Evolutionary conservation across 2,797 vertebrate genomes (phyloP), one percentile per base, ranked within the genome.

Genomic region (Gouania willdenowi): DNA sequence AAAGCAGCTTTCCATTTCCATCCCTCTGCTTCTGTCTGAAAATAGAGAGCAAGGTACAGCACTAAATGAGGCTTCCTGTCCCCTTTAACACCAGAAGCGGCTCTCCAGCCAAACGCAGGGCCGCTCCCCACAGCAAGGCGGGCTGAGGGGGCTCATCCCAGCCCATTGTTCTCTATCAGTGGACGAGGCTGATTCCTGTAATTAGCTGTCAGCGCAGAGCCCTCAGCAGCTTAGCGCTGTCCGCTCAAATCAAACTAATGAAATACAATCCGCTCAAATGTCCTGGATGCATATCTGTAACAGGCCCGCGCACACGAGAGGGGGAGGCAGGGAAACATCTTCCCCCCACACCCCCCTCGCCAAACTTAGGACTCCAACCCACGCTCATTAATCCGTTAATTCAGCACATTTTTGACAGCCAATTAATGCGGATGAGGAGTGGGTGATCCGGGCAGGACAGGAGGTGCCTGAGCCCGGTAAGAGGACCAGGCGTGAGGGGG

Each of bases 171-270:
- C 90, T 90, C 91, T 89, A 91, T 90, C 76, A 88, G 85, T 88
- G 89, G 89, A 92, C 89, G 88, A 89, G 81, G 88, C 92, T 94
- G 91, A 95, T 91, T 94, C 90, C 89, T 91, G 92, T 97, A 98
- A 98, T 98, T 98, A 97, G 92, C 93, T 96, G 94, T 96, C 94
- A 95, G 91, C 87, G 77, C 83, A 53, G 77, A 89, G 91, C 91
- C 89, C 89, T 92, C 90, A 93, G 92, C 92, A 95, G 92, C 90
- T 93, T 93, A 91, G 88, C 73, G 89, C 91, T 94, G 92, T 93
- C 93, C 88, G 88, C 87, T 95, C 91, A 88, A 92, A 94, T 98
- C 91, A 91, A 87, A 92, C 92, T 96, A 96, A 96, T 94, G 93
- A 95, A 94, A 95, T 87, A 87, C 92, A 94, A 93, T 89, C 89